Conservation (phyloP, 2,113 vertebrate species). For the Sphaerodactylus townsendi region DNA sequence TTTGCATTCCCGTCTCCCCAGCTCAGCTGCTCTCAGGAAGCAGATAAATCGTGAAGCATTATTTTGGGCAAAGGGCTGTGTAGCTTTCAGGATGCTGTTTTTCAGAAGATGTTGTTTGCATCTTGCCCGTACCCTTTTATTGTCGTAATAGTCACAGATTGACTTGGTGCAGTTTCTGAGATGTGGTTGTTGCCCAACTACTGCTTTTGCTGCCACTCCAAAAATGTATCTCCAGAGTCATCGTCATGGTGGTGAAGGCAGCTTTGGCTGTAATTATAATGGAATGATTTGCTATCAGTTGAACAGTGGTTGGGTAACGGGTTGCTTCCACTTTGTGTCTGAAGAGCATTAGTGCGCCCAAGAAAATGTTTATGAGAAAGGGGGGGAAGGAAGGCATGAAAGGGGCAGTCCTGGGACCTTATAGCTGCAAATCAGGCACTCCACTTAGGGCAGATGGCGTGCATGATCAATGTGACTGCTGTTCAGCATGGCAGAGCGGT, state of each 20-base stretch:
- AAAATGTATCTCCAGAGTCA: background rate
- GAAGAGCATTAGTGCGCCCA: too few species aligned
- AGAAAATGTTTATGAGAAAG: background rate
- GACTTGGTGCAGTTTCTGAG: background rate
- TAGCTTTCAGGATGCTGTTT: background rate
- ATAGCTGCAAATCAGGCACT: background rate
- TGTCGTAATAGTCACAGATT: background rate
- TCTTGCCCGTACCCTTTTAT: too few species aligned
- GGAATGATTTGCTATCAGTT: background rate
- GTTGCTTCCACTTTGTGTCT: background rate
- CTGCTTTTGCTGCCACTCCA: background rate
- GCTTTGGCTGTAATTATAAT: background rate
- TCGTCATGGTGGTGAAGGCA: background rate
- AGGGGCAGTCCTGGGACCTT: background rate
- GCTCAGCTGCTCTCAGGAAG: background rate
- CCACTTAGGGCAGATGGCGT: too few species aligned
- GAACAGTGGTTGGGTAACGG: background rate
- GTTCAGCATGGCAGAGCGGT: background rate
- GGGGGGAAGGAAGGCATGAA: background rate
- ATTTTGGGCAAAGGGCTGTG: background rate
- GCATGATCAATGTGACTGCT: background rate
- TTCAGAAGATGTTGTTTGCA: too few species aligned
- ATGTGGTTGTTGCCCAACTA: too few species aligned
- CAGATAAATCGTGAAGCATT: background rate
- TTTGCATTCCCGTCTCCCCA: background rate